Conservation (phyloP, 2,888 invertebrate genomes). For the Asteroscopus sphinx region DNA sequence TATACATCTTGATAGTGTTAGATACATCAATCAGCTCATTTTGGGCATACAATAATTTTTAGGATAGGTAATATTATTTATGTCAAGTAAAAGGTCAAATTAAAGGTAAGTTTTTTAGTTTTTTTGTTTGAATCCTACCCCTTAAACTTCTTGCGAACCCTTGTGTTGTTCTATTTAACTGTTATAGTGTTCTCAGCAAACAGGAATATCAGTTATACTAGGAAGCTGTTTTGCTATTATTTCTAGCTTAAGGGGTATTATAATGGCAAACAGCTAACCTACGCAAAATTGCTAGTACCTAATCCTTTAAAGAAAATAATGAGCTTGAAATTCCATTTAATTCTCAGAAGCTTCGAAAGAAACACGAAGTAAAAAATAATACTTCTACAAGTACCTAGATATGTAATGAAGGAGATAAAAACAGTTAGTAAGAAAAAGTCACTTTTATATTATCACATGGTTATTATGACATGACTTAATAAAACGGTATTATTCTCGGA, state of each 20-base stretch:
- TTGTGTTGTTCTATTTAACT: too few relatives aligned
- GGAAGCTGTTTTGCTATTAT: background rate
- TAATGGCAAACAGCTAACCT: background rate
- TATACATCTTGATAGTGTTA: too few relatives aligned
- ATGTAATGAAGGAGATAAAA: constrained; percentile 25
- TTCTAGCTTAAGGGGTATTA: background rate
- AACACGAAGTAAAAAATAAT: background rate
- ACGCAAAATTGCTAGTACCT: background rate
- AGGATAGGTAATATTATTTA: too few relatives aligned
- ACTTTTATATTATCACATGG: constrained; percentile 31
- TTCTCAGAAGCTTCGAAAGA: too few relatives aligned
- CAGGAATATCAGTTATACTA: too few relatives aligned
- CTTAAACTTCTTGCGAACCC: too few relatives aligned
- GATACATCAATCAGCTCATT: too few relatives aligned
- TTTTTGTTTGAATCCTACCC: background rate
- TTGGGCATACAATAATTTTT: too few relatives aligned
- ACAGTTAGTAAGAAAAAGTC: constrained; percentile 26
- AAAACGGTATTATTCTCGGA: constrained; percentile 46
- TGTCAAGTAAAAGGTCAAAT: too few relatives aligned
- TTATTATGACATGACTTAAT: constrained; percentile 47
- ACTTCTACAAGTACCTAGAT: background rate
- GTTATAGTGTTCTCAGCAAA: too few relatives aligned
- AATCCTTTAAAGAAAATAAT: background rate
- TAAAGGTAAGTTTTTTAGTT: too few relatives aligned
- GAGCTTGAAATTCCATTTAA: background rate